Base-by-base conservation (phyloP, 2,888 invertebrate genomes). In the Dasysyrphus tricinctus region DNA sequence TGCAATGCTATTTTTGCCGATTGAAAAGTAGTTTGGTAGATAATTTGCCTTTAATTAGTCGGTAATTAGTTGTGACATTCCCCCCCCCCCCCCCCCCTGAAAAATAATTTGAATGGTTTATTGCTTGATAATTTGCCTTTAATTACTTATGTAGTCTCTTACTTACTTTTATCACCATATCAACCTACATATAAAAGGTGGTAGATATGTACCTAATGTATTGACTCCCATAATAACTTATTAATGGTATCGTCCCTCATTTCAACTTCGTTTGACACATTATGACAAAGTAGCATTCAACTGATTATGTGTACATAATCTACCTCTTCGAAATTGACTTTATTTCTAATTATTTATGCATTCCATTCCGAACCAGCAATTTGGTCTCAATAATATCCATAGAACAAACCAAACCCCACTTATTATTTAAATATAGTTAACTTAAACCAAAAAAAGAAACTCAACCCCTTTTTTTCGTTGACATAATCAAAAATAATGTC, bases 311-410 rank as follows among this genome's bases (percentile, higher is more conserved):
- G 29, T 29, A 51, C 29, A 54, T 32, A 54, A 54, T 54, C 32
- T 49, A 19, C n/a, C n/a, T 37, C 1, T 61, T 44, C 32, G 32
- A n/a, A 42, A 69, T 39, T 61, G 59, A 73, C 65, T 78, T 77
- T 49, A 16, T 12, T 47, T 59, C 59, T 44, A 59, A 82, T 51
- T 37, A 82, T 44, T 44, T 24, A 56, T 42, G 37, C 51, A 51
- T 69, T 69, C 47, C 14, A 65, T 44, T 84, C 65, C 61, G 67
- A 84, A 72, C 57, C 72, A 61, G 37, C 59, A 76, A 80, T 84
- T 80, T 76, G 37, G 8, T 24, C n/a, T 54, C 49, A 29, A 65
- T 72, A 56, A 56, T 56, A 56, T 69, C 82, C 73, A 77, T 9
- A 32, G 65, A 56, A 42, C 75, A 75, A n/a, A 73, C 70, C 65